These are phyloP conservation scores for Tragelaphus strepsiceros DNA, from an alignment of 2,113 vertebrate species.

Conservation along the genomic window DNA sequence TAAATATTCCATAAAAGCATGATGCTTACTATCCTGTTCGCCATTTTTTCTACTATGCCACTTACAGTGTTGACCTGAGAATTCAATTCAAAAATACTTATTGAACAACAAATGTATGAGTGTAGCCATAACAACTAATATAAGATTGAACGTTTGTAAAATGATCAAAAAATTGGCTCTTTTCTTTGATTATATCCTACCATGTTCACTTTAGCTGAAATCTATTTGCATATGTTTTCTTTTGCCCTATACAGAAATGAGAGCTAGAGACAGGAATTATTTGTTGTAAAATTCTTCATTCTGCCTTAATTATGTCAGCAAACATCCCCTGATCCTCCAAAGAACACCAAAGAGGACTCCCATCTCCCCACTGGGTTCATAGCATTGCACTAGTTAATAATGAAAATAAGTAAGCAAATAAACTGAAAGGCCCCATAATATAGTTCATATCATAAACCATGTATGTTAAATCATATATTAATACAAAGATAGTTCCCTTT, in stretches of 20 bases:
- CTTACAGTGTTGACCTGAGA: not conserved
- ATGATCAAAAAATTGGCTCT: not conserved
- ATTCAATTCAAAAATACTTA: too few species aligned
- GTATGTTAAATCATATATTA: too few species aligned
- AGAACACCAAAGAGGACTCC: not conserved
- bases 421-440: too few species aligned
- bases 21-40: accelerated
- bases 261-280: not conserved
- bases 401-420: too few species aligned
- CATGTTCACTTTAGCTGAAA: not conserved
- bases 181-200: not conserved
- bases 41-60: not conserved
- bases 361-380: too few species aligned
- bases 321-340: not conserved
- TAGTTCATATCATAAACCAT: too few species aligned
- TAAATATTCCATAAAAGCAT: not conserved
- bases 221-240: not conserved
- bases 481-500: too few species aligned
- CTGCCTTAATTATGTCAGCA: not conserved
- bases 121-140: not conserved
- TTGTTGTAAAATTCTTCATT: too few species aligned
- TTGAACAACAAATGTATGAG: not conserved
- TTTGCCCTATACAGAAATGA: not conserved
- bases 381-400: too few species aligned
- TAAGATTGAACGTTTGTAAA: not conserved